A percentile compares a stretch with the other conserved stretches of the same genome.
These are phyloP conservation scores for Anorthoa munda DNA, from an alignment of 2,888 invertebrate genomes.

Conservation along the genomic window DNA sequence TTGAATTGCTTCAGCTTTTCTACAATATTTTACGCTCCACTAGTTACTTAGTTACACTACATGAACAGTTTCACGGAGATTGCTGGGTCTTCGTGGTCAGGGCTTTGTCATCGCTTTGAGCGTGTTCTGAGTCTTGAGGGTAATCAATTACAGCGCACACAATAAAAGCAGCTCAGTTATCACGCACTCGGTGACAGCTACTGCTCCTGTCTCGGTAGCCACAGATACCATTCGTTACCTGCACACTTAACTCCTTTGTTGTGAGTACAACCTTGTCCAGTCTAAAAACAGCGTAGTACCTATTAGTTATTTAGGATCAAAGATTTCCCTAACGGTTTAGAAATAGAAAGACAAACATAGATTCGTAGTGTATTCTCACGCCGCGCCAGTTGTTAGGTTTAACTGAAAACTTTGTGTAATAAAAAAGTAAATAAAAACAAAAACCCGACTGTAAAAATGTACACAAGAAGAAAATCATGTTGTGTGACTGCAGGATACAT, in stretches of 20 bases:
- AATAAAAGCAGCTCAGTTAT: constrained; percentile 7
- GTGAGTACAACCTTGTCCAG: constrained; percentile 14
- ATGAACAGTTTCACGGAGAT: constrained; percentile 20
- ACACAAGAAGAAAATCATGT: no score
- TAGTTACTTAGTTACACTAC: no score
- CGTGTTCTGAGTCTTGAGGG: constrained; percentile 33
- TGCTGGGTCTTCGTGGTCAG: constrained; percentile 2
- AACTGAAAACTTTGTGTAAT: constrained; percentile 7
- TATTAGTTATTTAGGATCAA: constrained; percentile 53
- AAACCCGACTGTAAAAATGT: no score
- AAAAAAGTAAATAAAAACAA: no score
- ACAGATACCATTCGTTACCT: constrained; percentile 30
- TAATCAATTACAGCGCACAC: constrained; percentile 37
- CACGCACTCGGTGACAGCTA: constrained; percentile 15
- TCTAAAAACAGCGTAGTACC: constrained; percentile 40
- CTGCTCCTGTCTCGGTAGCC: background rate
- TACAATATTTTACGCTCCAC: constrained; percentile 23
- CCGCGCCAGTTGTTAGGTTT: constrained; percentile 9
- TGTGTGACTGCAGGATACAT: no score
- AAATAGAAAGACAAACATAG: constrained; percentile 44
- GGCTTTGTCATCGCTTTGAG: constrained; percentile 25
- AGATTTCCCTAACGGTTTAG: constrained; percentile 52
- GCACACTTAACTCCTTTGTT: constrained; percentile 23
- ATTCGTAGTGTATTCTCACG: constrained; percentile 24
- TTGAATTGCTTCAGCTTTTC: constrained; percentile 2